A percentile compares a stretch with the other conserved stretches of the same genome.
phyloP scores from a whole-genome alignment of 1,140 invertebrate genomes.

The Cardiocondyla obscurior region DNA sequence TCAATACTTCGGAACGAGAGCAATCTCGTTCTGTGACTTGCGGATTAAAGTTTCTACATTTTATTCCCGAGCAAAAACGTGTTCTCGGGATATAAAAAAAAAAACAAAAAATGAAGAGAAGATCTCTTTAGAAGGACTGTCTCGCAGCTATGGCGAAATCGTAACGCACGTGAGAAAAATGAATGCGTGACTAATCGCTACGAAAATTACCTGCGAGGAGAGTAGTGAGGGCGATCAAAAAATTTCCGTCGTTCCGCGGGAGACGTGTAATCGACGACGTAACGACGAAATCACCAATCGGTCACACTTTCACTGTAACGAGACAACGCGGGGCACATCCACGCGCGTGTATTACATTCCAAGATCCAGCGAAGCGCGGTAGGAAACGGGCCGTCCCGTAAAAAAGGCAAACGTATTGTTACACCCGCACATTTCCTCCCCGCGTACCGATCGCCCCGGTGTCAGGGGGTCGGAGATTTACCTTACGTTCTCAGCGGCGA shows the following conservation, averaged over 20 bases:
- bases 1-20: constrained; percentile 8
- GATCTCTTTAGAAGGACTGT: too few relatives aligned
- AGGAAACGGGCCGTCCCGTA: neutral
- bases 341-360: neutral
- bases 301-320: neutral
- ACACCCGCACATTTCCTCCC: neutral
- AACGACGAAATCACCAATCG: neutral
- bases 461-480: neutral
- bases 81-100: neutral
- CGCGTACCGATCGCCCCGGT: neutral
- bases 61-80: neutral
- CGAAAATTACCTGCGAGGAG: neutral
- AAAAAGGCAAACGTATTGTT: neutral
- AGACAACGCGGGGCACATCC: too few relatives aligned
- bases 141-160: too few relatives aligned
- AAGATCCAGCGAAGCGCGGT: neutral
- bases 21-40: constrained; percentile 30
- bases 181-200: neutral
- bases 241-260: neutral
- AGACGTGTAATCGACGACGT: neutral
- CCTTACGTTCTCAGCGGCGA: neutral
- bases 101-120: neutral
- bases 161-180: neutral
- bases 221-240: too few relatives aligned
- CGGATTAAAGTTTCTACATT: neutral